phyloP scores from a whole-genome alignment of 2,888 invertebrate species.

The Hofmannophila pseudospretella region DNA sequence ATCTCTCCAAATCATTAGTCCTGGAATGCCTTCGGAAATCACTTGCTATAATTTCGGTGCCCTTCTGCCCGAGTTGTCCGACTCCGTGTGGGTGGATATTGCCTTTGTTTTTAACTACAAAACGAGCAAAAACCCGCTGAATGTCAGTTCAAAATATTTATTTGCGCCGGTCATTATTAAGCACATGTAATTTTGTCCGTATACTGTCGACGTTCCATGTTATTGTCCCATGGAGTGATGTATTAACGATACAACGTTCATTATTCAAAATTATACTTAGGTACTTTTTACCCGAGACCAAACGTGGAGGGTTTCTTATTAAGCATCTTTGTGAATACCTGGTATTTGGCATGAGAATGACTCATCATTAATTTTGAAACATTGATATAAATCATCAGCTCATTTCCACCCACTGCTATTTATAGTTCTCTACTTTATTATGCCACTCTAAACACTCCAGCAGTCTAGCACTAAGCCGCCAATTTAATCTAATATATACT shows the following conservation, averaged over 20 bases:
- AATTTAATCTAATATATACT: no score
- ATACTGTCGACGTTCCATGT: slow-evolving; percentile 47
- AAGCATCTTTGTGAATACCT: no score
- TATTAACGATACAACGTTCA: slow-evolving; percentile 46
- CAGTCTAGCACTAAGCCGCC: no score
- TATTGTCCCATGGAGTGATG: slow-evolving; percentile 53
- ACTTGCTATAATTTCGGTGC: slow-evolving; percentile 65
- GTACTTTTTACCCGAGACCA: slow-evolving; percentile 23
- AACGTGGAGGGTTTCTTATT: slow-evolving; percentile 15
- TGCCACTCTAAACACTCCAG: no score
- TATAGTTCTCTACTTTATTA: no score
- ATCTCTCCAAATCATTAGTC: slow-evolving; percentile 74
- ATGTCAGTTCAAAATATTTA: slow-evolving; percentile 67
- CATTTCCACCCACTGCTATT: no score
- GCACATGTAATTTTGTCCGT: slow-evolving; percentile 56
- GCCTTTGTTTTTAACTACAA: slow-evolving; percentile 68
- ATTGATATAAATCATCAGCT: background rate
- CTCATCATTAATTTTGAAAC: no score
- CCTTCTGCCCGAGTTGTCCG: slow-evolving; percentile 38
- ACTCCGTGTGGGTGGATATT: slow-evolving; percentile 68
- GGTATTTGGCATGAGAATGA: no score
- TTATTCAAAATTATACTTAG: slow-evolving; percentile 49
- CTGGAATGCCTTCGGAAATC: slow-evolving; percentile 66
- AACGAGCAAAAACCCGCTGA: slow-evolving; percentile 45
- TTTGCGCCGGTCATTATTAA: slow-evolving; percentile 54